phyloP scores from a whole-genome alignment of 2,113 vertebrate species.

The Aix galericulata region DNA sequence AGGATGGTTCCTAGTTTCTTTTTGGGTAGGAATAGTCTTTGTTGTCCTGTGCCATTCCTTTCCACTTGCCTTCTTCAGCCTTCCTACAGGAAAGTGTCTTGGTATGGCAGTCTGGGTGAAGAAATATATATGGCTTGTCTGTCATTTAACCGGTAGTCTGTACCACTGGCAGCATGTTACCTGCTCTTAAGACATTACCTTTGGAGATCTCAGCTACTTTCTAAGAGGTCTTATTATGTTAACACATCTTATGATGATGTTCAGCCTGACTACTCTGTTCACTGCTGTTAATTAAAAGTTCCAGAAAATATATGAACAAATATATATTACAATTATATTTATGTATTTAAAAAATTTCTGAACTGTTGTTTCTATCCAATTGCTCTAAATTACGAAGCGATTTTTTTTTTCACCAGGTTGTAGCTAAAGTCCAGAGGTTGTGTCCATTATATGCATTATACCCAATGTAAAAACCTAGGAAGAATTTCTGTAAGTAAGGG shows the following conservation, averaged over 20 bases:
- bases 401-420: not conserved
- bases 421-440: not conserved
- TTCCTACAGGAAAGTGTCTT: not conserved
- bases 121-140: not conserved
- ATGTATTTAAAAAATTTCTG: not conserved
- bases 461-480: not conserved
- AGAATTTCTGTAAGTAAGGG: not conserved
- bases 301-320: not conserved
- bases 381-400: not conserved
- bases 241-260: not conserved
- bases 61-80: not conserved
- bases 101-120: not conserved
- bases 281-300: not conserved
- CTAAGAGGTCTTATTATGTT: not conserved
- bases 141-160: not conserved
- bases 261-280: not conserved
- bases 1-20: not conserved
- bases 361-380: not conserved
- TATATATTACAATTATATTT: not conserved
- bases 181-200: not conserved
- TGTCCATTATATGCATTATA: not conserved
- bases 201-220: not conserved
- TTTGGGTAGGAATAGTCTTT: not conserved
- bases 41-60: not conserved
- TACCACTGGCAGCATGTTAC: not conserved